Evolutionary conservation across 2,888 invertebrate genomes (phyloP), one percentile per base, ranked within the genome.

Genomic region (Scaptomyza flava): DNA sequence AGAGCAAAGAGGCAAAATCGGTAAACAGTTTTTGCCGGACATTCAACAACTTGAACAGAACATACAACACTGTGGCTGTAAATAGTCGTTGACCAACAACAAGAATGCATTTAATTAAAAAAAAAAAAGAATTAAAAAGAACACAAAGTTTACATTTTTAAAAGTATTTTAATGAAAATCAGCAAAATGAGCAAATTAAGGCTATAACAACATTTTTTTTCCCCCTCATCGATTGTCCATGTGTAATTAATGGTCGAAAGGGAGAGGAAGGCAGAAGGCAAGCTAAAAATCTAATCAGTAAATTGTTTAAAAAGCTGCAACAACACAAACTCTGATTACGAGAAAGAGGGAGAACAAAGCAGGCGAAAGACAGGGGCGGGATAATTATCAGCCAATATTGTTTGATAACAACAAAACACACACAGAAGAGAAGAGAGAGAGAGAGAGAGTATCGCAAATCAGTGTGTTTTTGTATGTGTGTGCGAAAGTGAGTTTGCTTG

Each of bases 301-400:
- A 86, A 87, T 88, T 83, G 88, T 85, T 83, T 75, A 72, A 83
- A 83, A 83, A 88, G 78, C 83, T 80, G 63, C 81, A 68, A 74
- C 77, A 77, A 77, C 74, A 72, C 51, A 61, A 46, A 56, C 30
- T 34, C 50, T 67, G 79, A 77, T 68, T 77, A 78, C 59, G 30
- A 14, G 27, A 38, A 14, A 8, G 33, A 33, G 3, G 33, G 2
- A 27, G 27, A 27, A 4, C 27, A 14, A 11, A 17, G n/a, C 12
- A 31, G 33, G 23, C 12, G 20, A 34, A 34, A 6, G 27, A 17
- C 0, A 51, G 41, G 41, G 20, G 9, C 6, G 36, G 23, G 51
- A 46, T 47, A 56, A 61, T 51, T 54, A 69, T 68, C 57, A 45
- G 71, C 41, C 66, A 76, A 51, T 72, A 57, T 54, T 67, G 63